Conservation (phyloP, 2,888 invertebrate genomes). For the Phyllotreta striolata region DNA sequence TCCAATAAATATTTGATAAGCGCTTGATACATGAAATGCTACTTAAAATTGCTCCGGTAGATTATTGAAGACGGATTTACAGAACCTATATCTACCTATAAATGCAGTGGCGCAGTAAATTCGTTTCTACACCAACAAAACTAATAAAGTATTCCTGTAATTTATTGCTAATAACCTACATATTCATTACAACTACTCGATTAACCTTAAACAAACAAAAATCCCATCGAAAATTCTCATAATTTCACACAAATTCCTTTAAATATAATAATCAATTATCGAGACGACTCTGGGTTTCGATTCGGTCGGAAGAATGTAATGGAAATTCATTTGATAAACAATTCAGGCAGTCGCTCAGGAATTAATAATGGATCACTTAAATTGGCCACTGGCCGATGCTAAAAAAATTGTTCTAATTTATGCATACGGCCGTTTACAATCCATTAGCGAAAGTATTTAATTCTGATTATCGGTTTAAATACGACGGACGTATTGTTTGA, state of each 20-base stretch:
- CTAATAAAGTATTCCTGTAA: neutral
- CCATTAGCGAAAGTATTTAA: constrained; percentile 21
- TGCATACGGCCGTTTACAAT: constrained; percentile 14
- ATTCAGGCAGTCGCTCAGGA: constrained; percentile 21
- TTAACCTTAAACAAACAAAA: neutral
- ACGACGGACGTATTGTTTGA: too few species aligned
- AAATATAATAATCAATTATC: neutral
- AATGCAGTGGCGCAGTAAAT: constrained; percentile 2
- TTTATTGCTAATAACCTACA: too few species aligned
- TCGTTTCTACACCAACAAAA: neutral
- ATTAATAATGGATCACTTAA: constrained; percentile 27
- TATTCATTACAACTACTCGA: too few species aligned
- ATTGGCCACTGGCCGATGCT: constrained; percentile 18
- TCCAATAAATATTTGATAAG: constrained; percentile 62
- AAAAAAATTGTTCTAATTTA: constrained; percentile 21
- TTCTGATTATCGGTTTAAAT: constrained; percentile 8
- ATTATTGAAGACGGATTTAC: constrained; percentile 46
- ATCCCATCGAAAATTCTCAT: neutral
- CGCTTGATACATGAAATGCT: constrained; percentile 60
- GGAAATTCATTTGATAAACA: constrained; percentile 26
- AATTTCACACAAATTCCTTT: neutral
- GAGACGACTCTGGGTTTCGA: constrained; percentile 5
- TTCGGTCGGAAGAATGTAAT: constrained; percentile 21
- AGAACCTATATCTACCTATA: constrained; percentile 18
- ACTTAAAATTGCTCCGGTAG: constrained; percentile 59